Evolutionary conservation across 2,888 invertebrate genomes (phyloP), one percentile per base, ranked within the genome.

Genomic region (Lithophane ornitopus): DNA sequence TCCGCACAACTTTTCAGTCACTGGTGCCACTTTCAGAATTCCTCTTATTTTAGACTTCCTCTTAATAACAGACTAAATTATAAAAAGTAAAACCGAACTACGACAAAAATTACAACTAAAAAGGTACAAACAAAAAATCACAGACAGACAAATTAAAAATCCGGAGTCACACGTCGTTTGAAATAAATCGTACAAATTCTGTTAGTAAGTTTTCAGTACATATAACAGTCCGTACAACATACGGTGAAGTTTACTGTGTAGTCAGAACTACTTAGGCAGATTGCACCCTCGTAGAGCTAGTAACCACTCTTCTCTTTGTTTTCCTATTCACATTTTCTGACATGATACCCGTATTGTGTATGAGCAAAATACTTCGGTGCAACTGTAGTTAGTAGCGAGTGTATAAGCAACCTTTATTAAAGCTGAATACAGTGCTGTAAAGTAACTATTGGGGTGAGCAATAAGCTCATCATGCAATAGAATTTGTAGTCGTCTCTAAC

Each of bases 211-310:
- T 28, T 58, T 26, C 52, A 78, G 71, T 62, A 28, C 11, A 16
- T 56, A 62, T 46, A 58, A 12, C 28, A 3, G 61, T 46, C 8
- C 39, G 54, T n/a, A 61, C 26, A 72, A 28, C 52, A 49, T 59
- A 69, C 52, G 26, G 61, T n/a, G 41, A 84, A 80, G 72, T 83
- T 81, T 62, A 63, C 62, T 63, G 41, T 76, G 76, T 70, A 72
- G 68, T 56, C 69, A 72, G 80, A 72, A 82, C 76, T 80, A 82
- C 82, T 82, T 76, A 82, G 71, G 70, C 62, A 72, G 84, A 82
- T 82, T 82, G 72, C 76, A 72, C 69, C 19, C 54, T 46, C 72
- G 70, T 69, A 52, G 58, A 79, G 34, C 62, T 69, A 68, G 44
- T 69, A 59, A 82, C 80, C 79, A 69, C 71, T 71, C 76, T 66